phyloP scores from a whole-genome alignment of 2,113 vertebrate genomes.

The Halcyon senegalensis region DNA sequence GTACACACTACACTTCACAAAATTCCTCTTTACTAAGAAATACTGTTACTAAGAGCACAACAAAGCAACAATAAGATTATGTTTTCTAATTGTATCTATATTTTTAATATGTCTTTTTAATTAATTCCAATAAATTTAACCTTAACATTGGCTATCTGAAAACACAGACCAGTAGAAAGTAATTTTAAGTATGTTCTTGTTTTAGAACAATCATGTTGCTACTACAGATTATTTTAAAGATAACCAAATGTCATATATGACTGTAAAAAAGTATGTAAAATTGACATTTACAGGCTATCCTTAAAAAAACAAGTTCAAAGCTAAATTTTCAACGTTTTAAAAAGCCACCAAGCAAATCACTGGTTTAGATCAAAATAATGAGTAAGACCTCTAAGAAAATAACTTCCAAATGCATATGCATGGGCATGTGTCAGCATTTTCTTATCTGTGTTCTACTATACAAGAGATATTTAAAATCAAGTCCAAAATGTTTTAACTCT shows the following conservation, averaged over 20 bases:
- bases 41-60: conserved; percentile 46
- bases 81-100: conserved; percentile 10
- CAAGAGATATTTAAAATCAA: not conserved
- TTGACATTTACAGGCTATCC: not conserved
- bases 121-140: conserved; percentile 2
- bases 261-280: not conserved
- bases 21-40: conserved; percentile 55
- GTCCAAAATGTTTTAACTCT: not conserved
- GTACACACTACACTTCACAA: conserved; percentile 42
- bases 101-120: not conserved
- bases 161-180: not conserved
- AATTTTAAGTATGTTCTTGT: not conserved
- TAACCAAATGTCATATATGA: not conserved
- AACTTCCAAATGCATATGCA: not conserved
- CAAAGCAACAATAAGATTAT: conserved; percentile 10
- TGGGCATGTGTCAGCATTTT: not conserved
- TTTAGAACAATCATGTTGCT: not conserved
- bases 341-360: not conserved
- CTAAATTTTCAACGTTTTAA: not conserved
- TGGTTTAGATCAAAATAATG: not conserved
- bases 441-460: not conserved
- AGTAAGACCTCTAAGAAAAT: not conserved
- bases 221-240: not conserved
- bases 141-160: not conserved
- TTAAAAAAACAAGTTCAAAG: not conserved